These are phyloP conservation scores for Rousettus leschenaultii DNA, from an alignment of 2,113 vertebrate genomes.

Conservation along the genomic window DNA sequence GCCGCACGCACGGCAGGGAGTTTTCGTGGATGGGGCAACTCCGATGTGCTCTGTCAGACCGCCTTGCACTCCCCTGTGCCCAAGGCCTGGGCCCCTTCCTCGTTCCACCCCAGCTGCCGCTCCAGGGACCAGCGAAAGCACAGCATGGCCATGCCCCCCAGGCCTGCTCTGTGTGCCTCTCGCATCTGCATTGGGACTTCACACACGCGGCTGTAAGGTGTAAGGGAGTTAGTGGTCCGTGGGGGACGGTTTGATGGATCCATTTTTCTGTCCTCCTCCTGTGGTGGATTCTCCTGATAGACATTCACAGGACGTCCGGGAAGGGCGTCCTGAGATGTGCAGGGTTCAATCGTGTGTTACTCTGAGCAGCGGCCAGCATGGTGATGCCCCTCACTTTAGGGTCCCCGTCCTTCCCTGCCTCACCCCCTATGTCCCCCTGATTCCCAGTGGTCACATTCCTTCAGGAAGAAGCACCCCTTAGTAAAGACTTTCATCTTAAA, in stretches of 20 bases:
- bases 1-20: accelerated
- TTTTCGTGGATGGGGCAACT: neutral
- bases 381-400: neutral
- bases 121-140: neutral
- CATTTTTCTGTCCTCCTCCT: neutral
- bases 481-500: neutral
- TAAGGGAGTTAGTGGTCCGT: accelerated
- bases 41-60: neutral
- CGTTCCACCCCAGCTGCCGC: neutral
- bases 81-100: neutral
- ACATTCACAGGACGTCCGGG: neutral
- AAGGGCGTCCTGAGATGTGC: accelerated
- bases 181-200: neutral
- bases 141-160: neutral
- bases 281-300: neutral
- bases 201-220: too few relatives aligned
- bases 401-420: neutral
- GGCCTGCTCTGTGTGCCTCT: accelerated
- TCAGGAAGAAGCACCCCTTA: neutral
- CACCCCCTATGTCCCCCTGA: neutral
- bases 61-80: neutral
- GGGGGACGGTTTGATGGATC: neutral
- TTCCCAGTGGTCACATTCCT: neutral
- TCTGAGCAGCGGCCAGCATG: neutral
- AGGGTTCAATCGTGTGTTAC: accelerated